Evolutionary conservation across 2,888 invertebrate species (phyloP).

Genomic region (Cecidostiba fungosa): DNA sequence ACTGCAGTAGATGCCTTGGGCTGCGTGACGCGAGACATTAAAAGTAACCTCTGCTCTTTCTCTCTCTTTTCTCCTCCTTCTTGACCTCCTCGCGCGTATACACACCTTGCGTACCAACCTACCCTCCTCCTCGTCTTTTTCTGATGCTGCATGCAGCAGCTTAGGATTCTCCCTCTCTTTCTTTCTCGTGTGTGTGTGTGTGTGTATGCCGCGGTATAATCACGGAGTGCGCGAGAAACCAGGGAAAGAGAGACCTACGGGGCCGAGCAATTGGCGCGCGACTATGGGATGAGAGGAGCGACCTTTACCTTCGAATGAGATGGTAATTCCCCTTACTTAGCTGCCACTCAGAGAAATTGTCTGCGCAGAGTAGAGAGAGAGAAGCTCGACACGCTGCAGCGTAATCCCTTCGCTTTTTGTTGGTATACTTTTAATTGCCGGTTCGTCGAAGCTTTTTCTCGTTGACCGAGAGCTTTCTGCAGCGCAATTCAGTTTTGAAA

Average conservation of each 20-base stretch:
- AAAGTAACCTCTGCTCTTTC: constrained; percentile 77
- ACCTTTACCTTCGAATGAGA: constrained; percentile 64
- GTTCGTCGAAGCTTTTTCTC: constrained; percentile 36
- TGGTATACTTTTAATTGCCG: constrained; percentile 49
- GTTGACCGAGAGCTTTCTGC: constrained; percentile 16
- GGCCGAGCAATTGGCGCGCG: constrained; percentile 66
- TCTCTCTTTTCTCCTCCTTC: constrained; percentile 60
- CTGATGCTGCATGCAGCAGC: constrained; percentile 64
- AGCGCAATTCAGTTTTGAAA: too few relatives aligned
- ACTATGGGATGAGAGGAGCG: constrained; percentile 53
- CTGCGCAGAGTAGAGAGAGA: neutral
- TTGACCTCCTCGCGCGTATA: constrained; percentile 50
- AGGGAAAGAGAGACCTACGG: constrained; percentile 55
- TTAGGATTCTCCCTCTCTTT: constrained; percentile 66
- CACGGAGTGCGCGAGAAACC: constrained; percentile 64
- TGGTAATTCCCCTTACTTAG: constrained; percentile 64
- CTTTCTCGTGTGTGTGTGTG: constrained; percentile 24
- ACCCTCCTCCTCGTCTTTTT: constrained; percentile 35
- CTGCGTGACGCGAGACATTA: constrained; percentile 81
- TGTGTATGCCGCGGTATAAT: constrained; percentile 63
- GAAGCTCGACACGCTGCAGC: constrained; percentile 30
- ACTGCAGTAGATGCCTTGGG: constrained; percentile 71
- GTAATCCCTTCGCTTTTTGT: neutral
- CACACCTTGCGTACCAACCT: constrained; percentile 57
- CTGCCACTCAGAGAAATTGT: constrained; percentile 64